phyloP scores from a whole-genome alignment of 2,888 invertebrate species.

The Coremacera marginata region DNA sequence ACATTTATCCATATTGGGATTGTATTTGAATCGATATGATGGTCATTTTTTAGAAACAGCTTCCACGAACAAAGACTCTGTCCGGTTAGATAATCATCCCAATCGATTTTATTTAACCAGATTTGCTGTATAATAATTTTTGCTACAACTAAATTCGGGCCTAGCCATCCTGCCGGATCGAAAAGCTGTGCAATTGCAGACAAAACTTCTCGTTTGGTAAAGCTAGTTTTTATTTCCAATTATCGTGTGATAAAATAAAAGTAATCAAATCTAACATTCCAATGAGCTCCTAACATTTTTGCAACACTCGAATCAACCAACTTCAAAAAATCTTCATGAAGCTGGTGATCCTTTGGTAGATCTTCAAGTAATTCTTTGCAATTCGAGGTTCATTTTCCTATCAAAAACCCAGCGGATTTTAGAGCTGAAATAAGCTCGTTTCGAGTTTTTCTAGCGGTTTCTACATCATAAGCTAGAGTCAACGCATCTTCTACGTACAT shows the following conservation, averaged over 20 bases:
- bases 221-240: background rate
- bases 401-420: conserved; percentile 39
- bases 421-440: too few relatives aligned
- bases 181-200: background rate
- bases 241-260: background rate
- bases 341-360: background rate
- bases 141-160: too few relatives aligned
- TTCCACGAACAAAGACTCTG: too few relatives aligned
- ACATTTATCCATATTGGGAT: too few relatives aligned
- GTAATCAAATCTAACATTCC: background rate
- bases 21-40: too few relatives aligned
- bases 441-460: conserved; percentile 16
- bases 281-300: background rate
- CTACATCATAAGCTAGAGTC: conserved; percentile 38
- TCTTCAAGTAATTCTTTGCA: conserved; percentile 2
- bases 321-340: conserved; percentile 11
- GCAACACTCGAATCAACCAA: background rate
- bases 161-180: too few relatives aligned
- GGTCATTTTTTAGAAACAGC: too few relatives aligned
- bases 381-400: conserved; percentile 18
- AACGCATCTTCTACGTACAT: too few relatives aligned
- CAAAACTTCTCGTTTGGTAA: conserved; percentile 22
- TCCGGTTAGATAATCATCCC: too few relatives aligned
- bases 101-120: too few relatives aligned
- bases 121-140: too few relatives aligned